phyloP scores from a whole-genome alignment of 1,140 invertebrate species.

The Euwallacea fornicatus region DNA sequence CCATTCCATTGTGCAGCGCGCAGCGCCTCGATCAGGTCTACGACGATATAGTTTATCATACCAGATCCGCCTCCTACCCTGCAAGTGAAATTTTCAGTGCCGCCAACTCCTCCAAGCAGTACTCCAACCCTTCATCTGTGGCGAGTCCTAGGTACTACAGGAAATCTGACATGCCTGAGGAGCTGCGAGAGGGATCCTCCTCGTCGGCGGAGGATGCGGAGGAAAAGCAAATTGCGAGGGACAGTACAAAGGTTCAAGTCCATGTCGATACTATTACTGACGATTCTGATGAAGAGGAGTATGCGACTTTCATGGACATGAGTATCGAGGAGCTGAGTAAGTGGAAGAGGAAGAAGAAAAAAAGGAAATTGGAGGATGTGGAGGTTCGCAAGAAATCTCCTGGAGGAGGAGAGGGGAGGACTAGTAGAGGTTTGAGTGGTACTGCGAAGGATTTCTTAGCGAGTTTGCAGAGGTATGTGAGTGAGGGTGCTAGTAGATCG shows the following conservation, averaged over 20 bases:
- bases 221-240: neutral
- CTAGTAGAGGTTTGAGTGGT: constrained; percentile 16
- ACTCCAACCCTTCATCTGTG: constrained; percentile 25
- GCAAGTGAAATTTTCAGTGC: constrained; percentile 5
- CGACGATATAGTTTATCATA: constrained; percentile 26
- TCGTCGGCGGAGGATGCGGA: constrained; percentile 3
- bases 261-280: neutral
- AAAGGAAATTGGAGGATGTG: constrained; percentile 2
- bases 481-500: constrained; percentile 9
- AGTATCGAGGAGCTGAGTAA: constrained; percentile 22
- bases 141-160: constrained; percentile 2
- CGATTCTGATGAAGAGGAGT: constrained; percentile 5
- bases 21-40: constrained; percentile 62
- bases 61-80: neutral
- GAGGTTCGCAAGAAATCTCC: constrained; percentile 6
- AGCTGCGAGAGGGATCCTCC: neutral
- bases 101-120: neutral
- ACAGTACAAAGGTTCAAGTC: neutral
- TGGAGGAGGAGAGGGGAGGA: neutral
- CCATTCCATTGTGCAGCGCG: constrained; percentile 89
- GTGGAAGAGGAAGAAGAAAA: constrained; percentile 13
- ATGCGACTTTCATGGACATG: constrained; percentile 28
- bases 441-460: constrained; percentile 31
- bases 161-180: constrained; percentile 6
- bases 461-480: constrained; percentile 36